Evolutionary conservation across 2,888 invertebrate genomes (phyloP), one percentile per base, ranked within the genome.

Genomic region (Orthosia incerta): DNA sequence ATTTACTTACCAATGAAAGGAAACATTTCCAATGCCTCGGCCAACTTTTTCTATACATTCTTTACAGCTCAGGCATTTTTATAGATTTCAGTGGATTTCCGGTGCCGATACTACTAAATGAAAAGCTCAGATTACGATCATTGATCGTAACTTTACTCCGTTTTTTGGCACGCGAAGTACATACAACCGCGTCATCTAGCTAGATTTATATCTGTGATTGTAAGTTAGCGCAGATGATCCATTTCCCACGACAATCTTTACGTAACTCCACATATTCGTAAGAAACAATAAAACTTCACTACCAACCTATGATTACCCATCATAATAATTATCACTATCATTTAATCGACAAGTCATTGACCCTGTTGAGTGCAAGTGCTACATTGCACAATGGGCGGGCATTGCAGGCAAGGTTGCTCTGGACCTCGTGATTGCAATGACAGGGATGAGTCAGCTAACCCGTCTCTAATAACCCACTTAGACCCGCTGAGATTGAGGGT

Each of bases 391-490:
- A 86, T 71, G 56, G n/a, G 4, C 64, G 51, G 31, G 23, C 60
- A 62, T 67, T 46, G 45, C 64, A 48, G 31, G 23, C 60, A 62
- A 70, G 50, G 45, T 26, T 66, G 70, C 39, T 66, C 62, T 60
- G 46, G 50, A 71, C 48, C 60, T 84, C 84, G 72, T 86, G 81
- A 80, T 74, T 53, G 55, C 84, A 88, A 86, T 89, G 87, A 88
- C 88, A 87, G 85, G 78, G 81, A 87, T 92, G 92, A 92, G 83
- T 90, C 91, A 88, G 91, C 90, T 74, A 88, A 87, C 85, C 79
- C 68, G 70, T 48, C 74, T 84, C 85, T 87, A 90, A 83, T 84
- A 82, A 80, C 77, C 79, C 82, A 87, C 74, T 83, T 82, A 84
- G 60, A 78, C 3, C 68, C 61, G 62, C 80, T 50, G 61, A 74